Evolutionary conservation across 2,888 invertebrate genomes (phyloP).

Genomic region (Apoderus coryli): DNA sequence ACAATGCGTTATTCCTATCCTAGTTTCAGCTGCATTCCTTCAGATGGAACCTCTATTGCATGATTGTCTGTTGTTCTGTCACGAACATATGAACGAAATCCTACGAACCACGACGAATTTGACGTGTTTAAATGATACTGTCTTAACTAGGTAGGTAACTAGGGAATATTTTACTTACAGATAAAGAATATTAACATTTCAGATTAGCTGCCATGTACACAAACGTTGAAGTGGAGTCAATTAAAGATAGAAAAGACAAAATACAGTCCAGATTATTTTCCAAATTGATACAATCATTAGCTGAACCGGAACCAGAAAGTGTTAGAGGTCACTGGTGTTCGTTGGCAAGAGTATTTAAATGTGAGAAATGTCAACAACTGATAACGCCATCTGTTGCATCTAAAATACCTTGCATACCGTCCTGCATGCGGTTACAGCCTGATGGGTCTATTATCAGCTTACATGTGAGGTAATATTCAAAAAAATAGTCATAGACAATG

Average conservation of each 20-base stretch:
- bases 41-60: constrained; percentile 85
- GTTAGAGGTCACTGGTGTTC: constrained; percentile 69
- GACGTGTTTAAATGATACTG: constrained; percentile 72
- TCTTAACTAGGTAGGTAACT: constrained; percentile 39
- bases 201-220: constrained; percentile 79
- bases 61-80: constrained; percentile 76
- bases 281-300: constrained; percentile 64
- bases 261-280: constrained; percentile 72
- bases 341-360: constrained; percentile 61
- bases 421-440: constrained; percentile 55
- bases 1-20: constrained; percentile 77
- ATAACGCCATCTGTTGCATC: constrained; percentile 55
- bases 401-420: constrained; percentile 56
- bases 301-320: constrained; percentile 60
- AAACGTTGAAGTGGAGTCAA: constrained; percentile 70
- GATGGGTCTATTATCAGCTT: constrained; percentile 57
- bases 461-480: constrained; percentile 39
- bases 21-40: constrained; percentile 88
- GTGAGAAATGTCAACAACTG: constrained; percentile 59
- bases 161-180: too few relatives aligned
- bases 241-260: constrained; percentile 80
- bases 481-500: too few relatives aligned
- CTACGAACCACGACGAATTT: constrained; percentile 75
- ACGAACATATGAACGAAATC: constrained; percentile 74
- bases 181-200: too few relatives aligned